Percentiles rank a stretch among this genome's conserved stretches.
Evolutionary conservation across 1,140 invertebrate species (phyloP).

Genomic region (Heliothis virescens): DNA sequence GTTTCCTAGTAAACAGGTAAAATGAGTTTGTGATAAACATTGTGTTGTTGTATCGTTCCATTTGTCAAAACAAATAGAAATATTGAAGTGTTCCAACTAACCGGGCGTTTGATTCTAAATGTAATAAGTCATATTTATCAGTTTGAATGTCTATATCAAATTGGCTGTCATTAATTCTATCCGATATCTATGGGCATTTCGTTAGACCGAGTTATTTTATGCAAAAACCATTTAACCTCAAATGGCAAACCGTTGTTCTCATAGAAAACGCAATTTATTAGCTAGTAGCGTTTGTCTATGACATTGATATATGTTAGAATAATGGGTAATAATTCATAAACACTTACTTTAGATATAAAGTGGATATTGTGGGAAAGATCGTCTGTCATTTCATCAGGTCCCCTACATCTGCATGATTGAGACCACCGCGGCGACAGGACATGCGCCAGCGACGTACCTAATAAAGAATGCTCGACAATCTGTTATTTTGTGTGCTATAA

Average conservation of each 20-base stretch:
- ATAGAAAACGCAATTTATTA: conserved; percentile 26
- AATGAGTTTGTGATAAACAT: too few species aligned
- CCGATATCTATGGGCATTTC: conserved; percentile 5
- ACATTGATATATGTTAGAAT: conserved; percentile 24
- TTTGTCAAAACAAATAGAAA: background rate
- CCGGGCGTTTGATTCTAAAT: background rate
- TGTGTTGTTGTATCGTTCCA: background rate
- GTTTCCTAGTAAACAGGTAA: too few species aligned
- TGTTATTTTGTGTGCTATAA: conserved; percentile 61
- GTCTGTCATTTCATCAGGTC: background rate
- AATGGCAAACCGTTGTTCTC: conserved; percentile 27
- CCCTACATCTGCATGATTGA: conserved; percentile 27
- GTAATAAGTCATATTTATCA: background rate
- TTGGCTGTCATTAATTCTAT: conserved; percentile 12
- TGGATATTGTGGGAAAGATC: background rate
- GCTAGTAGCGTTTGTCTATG: conserved; percentile 8
- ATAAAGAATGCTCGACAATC: conserved; percentile 41
- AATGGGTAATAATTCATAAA: conserved; percentile 6
- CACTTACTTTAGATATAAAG: background rate
- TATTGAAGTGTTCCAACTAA: background rate
- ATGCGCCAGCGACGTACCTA: conserved; percentile 34
- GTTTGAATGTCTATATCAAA: conserved; percentile 14
- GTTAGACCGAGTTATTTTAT: conserved; percentile 11
- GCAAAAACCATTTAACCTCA: conserved; percentile 36
- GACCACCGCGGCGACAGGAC: conserved; percentile 33